A percentile compares a stretch with the other conserved stretches of the same genome.
These are phyloP conservation scores for Armadillidium nasatum DNA, from an alignment of 1,140 invertebrate species.

Conservation along the genomic window DNA sequence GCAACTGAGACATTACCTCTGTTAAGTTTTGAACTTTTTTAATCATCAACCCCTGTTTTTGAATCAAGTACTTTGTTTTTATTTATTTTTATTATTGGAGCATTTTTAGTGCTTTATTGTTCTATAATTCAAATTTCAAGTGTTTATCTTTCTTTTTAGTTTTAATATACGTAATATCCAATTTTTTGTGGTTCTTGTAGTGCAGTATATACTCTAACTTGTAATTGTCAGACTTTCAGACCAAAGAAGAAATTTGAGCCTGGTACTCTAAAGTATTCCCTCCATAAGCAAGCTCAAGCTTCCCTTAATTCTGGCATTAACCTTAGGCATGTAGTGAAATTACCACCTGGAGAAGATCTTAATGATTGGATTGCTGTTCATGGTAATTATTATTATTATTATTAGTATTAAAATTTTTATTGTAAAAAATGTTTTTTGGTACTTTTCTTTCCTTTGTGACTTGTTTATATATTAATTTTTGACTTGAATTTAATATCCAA, in stretches of 20 bases:
- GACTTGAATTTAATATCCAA: no score
- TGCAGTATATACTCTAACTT: constrained; percentile 42
- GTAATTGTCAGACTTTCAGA: constrained; percentile 66
- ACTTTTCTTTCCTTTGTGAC: no score
- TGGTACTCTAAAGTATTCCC: constrained; percentile 82
- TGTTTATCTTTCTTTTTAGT: neutral
- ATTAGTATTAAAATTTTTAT: no score
- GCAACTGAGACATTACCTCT: no score
- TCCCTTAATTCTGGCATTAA: constrained; percentile 91
- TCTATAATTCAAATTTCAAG: no score
- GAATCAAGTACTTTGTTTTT: no score
- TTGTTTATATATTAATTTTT: no score
- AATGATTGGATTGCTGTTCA: constrained; percentile 95
- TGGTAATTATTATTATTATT: constrained; percentile 57
- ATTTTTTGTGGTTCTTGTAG: constrained; percentile 13
- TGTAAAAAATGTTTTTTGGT: no score
- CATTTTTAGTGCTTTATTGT: no score
- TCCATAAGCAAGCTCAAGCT: constrained; percentile 91
- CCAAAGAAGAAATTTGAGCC: constrained; percentile 87
- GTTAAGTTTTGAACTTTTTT: no score
- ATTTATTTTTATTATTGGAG: no score
- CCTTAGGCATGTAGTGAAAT: constrained; percentile 72
- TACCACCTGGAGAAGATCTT: constrained; percentile 79
- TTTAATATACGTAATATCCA: neutral
- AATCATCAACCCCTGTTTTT: no score